phyloP scores from a whole-genome alignment of 1,140 invertebrate genomes.

The Trichonephila clavipes region DNA sequence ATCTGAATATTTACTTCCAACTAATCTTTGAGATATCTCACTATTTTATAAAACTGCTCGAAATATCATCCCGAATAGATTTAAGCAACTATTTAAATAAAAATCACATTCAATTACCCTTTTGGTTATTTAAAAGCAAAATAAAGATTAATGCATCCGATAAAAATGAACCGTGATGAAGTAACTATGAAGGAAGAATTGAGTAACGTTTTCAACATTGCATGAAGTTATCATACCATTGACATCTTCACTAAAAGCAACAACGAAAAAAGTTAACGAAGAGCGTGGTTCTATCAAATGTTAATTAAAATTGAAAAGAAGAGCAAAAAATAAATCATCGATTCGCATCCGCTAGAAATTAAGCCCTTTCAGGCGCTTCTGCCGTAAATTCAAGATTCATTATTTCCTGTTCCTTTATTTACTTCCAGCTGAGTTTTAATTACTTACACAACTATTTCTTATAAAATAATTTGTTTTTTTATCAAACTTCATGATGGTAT shows the following conservation, averaged over 20 bases:
- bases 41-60: too few species aligned
- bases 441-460: conserved; percentile 42
- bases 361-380: neutral
- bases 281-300: conserved; percentile 14
- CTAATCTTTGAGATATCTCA: too few species aligned
- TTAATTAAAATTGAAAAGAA: conserved; percentile 51
- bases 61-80: too few species aligned
- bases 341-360: conserved; percentile 34
- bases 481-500: conserved; percentile 21
- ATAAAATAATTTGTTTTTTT: conserved; percentile 22
- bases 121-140: neutral
- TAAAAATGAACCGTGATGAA: conserved; percentile 12
- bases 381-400: neutral
- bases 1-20: too few species aligned
- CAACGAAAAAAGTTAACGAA: conserved; percentile 28
- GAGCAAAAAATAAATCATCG: conserved; percentile 8
- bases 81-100: neutral
- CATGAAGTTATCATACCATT: neutral
- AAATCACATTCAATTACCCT: neutral
- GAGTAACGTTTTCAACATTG: neutral
- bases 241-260: conserved; percentile 15
- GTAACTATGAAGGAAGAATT: neutral
- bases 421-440: conserved; percentile 38
- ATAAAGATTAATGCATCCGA: neutral
- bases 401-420: conserved; percentile 41